phyloP scores from a whole-genome alignment of 23 tunicate species.

The Botrylloides violaceus region DNA sequence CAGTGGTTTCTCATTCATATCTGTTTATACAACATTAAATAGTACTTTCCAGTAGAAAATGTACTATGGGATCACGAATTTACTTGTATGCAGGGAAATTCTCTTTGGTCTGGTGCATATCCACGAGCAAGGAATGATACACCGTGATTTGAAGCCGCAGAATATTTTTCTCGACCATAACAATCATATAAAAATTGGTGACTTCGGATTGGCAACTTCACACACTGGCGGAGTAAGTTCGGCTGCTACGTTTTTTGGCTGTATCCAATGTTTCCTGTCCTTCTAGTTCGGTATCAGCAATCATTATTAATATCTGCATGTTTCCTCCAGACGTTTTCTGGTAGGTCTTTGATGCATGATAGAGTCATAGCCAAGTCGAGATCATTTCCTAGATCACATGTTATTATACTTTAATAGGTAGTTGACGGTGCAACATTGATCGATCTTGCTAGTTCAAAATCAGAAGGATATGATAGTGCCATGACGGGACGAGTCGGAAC shows the following conservation, averaged over 20 bases:
- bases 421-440: not conserved
- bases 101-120: slow-evolving; percentile 73
- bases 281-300: too few relatives aligned
- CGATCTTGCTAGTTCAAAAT: slow-evolving; percentile 32
- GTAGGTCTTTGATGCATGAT: too few relatives aligned
- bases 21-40: too few relatives aligned
- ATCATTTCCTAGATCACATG: too few relatives aligned
- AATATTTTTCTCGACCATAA: slow-evolving; percentile 80
- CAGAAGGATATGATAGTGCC: slow-evolving; percentile 64
- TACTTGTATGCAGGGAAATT: slow-evolving; percentile 62
- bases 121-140: slow-evolving; percentile 86
- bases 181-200: slow-evolving; percentile 90
- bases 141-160: slow-evolving; percentile 88
- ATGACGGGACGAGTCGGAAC: slow-evolving; percentile 75
- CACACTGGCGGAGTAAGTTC: slow-evolving; percentile 4
- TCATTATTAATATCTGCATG: too few relatives aligned
- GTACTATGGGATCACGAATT: not conserved
- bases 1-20: too few relatives aligned
- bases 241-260: too few relatives aligned
- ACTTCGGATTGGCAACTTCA: slow-evolving; percentile 84
- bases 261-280: too few relatives aligned
- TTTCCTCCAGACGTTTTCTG: too few relatives aligned
- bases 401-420: too few relatives aligned
- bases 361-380: too few relatives aligned
- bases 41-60: not conserved